Base-by-base conservation (phyloP, 2,888 invertebrate genomes). In the Drosophila sordidapex region DNA sequence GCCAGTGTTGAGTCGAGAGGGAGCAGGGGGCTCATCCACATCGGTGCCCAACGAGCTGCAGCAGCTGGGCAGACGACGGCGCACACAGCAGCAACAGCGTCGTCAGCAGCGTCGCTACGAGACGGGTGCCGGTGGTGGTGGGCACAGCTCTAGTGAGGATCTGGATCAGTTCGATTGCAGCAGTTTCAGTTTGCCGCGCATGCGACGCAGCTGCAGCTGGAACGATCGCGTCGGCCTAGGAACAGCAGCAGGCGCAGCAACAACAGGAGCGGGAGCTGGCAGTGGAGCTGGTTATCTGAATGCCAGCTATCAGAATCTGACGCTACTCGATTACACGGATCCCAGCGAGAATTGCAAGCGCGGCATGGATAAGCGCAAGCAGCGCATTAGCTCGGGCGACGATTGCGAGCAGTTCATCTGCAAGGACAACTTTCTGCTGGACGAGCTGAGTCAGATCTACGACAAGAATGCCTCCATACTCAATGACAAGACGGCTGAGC, bases 301-400 rank as follows among this genome's bases (percentile, higher is more conserved):
- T 88, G 94, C 95, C 86, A 95, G 95, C 92, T 95, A 95, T 93
- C 95, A 94, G 62, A 95, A 95, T 93, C 93, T 95, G 79, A 95
- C 95, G 51, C 93, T 95, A 66, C 93, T 95, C 68, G 94, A 95
- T 88, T 95, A 95, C 74, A 86, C 93, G 90, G 94, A 91, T 91
- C 79, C 21, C 67, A 61, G 62, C 21, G 68, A 67, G 25, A 82
- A 81, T 66, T 63, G 60, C 63, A 84, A 86, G 40, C 81, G 80
- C 13, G 70, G 48, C 54, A 91, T 90, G 91, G 82, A 82, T 2
- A 57, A 73, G 27, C 76, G 68, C 0, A 79, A 74, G 40, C 79
- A 74, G 33, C 79, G 73, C 4, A 35, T 58, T 0, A 75, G 49
- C 56, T 58, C 81, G 25, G 70, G 66, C 1, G 76, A 70, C 6